Percentiles rank a stretch among this genome's conserved stretches.
Conservation (phyloP, 1,140 invertebrate genomes). For the Drosophila pachea region DNA sequence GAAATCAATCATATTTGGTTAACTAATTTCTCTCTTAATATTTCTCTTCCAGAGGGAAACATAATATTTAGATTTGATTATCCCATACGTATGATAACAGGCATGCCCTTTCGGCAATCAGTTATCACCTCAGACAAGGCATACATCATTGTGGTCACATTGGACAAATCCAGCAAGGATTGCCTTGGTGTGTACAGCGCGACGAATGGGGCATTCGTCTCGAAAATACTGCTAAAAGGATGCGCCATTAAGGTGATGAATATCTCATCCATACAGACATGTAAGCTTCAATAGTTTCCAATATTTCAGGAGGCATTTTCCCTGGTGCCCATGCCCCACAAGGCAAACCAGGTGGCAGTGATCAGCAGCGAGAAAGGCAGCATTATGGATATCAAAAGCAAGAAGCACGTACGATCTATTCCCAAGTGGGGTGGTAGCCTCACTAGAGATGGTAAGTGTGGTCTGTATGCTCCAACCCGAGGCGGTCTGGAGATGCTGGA, state of each 20-base stretch:
- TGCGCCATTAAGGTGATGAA: conserved; percentile 82
- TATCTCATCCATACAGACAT: not conserved
- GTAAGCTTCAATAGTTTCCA: not conserved
- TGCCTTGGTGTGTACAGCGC: conserved; percentile 91
- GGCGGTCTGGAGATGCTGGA: conserved; percentile 96
- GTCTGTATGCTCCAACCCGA: conserved; percentile 93
- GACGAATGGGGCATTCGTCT: conserved; percentile 88
- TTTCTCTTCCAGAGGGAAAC: conserved; percentile 82
- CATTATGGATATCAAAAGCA: conserved; percentile 89
- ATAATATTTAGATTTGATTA: conserved; percentile 90
- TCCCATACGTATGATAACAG: conserved; percentile 83
- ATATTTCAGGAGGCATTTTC: conserved; percentile 82
- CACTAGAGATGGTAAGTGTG: conserved; percentile 92
- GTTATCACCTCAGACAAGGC: conserved; percentile 90
- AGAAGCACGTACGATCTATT: conserved; percentile 87
- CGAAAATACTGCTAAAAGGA: conserved; percentile 85
- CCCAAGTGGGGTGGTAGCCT: conserved; percentile 91
- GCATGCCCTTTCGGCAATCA: conserved; percentile 84
- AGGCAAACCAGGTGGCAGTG: conserved; percentile 89
- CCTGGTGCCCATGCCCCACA: conserved; percentile 89
- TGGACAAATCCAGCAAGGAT: conserved; percentile 91
- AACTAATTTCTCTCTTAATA: not conserved
- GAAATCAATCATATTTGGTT: not conserved
- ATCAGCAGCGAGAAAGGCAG: conserved; percentile 94
- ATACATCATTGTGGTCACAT: conserved; percentile 87